Percentiles rank a stretch among this genome's conserved stretches.
phyloP scores from a whole-genome alignment of 2,797 vertebrate genomes.

The Dipus sagitta region DNA sequence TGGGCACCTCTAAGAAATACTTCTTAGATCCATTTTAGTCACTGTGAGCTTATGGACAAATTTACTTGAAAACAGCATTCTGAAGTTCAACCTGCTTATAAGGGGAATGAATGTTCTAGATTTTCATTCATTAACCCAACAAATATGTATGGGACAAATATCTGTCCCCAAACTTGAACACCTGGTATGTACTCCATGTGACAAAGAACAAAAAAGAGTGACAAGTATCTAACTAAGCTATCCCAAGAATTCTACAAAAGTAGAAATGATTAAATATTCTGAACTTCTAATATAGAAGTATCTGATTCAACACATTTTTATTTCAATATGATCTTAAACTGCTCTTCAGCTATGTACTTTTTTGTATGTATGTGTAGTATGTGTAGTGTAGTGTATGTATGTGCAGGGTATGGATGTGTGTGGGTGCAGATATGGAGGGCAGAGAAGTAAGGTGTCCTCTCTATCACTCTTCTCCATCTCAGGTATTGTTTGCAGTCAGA shows the following conservation, averaged over 20 bases:
- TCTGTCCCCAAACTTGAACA: not conserved
- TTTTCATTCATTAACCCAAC: slow-evolving; percentile 33
- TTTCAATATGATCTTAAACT: slow-evolving; percentile 1
- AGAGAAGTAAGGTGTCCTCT: no score
- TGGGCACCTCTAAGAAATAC: not conserved
- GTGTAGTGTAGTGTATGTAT: no score
- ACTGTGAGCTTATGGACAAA: not conserved
- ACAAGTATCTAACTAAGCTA: not conserved
- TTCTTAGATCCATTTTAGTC: slow-evolving; percentile 35
- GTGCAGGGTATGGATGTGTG: no score
- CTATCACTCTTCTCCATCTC: no score
- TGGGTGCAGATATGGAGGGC: no score
- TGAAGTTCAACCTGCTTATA: not conserved
- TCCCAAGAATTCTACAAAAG: not conserved
- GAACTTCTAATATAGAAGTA: not conserved
- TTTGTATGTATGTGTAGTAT: no score
- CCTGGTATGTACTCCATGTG: not conserved
- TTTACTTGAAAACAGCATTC: slow-evolving; percentile 2
- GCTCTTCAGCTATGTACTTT: not conserved
- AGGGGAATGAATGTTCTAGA: not conserved
- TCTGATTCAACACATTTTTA: slow-evolving; percentile 8
- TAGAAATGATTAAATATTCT: not conserved
- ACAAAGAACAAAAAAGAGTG: not conserved
- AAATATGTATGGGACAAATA: not conserved
- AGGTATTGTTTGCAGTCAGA: no score